Conservation (phyloP, 2,888 invertebrate genomes). For the Adelognathus sp. region DNA sequence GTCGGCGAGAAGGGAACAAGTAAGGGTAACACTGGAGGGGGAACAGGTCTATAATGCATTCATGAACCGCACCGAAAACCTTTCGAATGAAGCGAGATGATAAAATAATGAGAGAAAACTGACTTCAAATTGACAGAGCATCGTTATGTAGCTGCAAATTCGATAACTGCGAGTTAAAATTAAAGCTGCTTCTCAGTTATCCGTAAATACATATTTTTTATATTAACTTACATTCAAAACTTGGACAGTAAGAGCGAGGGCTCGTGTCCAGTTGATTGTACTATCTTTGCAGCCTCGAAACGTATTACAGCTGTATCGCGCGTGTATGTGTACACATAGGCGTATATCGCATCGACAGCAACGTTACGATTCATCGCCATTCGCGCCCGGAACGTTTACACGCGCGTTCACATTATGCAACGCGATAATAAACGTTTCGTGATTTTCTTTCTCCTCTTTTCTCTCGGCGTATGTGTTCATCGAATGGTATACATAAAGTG, state of each 20-base stretch:
- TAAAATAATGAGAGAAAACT: neutral
- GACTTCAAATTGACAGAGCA: neutral
- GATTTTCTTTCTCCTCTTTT: neutral
- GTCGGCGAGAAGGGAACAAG: too few relatives aligned
- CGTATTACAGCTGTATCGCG: neutral
- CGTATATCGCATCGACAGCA: neutral
- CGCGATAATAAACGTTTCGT: neutral
- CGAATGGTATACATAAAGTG: neutral
- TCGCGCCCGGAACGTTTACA: neutral
- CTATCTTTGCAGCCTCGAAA: conserved; percentile 4
- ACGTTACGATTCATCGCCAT: neutral
- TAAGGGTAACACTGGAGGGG: too few relatives aligned
- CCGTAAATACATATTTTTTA: neutral
- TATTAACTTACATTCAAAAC: neutral
- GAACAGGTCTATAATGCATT: too few relatives aligned
- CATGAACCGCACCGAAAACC: too few relatives aligned
- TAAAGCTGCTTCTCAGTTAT: neutral
- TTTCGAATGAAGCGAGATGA: too few relatives aligned
- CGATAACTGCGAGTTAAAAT: neutral
- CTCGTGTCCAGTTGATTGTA: conserved; percentile 32
- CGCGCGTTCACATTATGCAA: neutral
- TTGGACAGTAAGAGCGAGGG: neutral
- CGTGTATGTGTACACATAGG: neutral
- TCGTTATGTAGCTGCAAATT: neutral
- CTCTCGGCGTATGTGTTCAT: too few relatives aligned